Percentiles rank a stretch among this genome's conserved stretches.
These are phyloP conservation scores for Pristionchus entomophagus DNA, from an alignment of 2,888 invertebrate genomes.

Conservation along the genomic window DNA sequence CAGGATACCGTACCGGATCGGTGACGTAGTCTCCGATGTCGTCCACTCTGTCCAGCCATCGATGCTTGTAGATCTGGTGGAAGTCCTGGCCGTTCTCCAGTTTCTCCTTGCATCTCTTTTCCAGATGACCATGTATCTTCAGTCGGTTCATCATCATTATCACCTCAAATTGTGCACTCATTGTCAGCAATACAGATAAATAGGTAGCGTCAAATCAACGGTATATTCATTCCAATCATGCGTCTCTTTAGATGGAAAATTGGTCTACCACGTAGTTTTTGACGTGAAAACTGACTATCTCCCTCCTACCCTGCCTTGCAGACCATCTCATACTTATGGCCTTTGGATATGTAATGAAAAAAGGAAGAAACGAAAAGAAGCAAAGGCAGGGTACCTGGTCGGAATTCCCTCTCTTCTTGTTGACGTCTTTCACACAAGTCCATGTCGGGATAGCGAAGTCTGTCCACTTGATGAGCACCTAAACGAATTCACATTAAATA, in stretches of 20 bases:
- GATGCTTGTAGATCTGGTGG: neutral
- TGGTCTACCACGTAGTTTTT: no score
- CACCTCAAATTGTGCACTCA: neutral
- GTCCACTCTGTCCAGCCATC: neutral
- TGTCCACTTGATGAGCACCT: constrained; percentile 9
- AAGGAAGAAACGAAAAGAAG: neutral
- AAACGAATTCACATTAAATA: no score
- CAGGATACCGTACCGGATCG: no score
- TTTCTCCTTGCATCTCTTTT: neutral
- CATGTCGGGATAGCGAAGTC: neutral
- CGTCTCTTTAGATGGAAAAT: no score
- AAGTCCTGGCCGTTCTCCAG: neutral
- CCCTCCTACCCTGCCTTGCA: no score
- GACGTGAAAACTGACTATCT: no score
- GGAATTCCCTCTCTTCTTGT: neutral
- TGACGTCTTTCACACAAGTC: neutral
- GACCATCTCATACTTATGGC: no score
- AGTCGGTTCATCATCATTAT: neutral
- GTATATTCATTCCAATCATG: no score
- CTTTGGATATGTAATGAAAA: no score
- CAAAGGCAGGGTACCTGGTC: neutral
- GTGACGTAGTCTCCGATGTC: neutral
- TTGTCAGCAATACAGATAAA: no score
- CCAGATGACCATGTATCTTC: neutral
- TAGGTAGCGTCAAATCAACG: no score